Percentiles rank a stretch among this genome's conserved stretches.
Evolutionary conservation across 2,888 invertebrate species (phyloP).

Genomic region (Tanaodytes sp.): DNA sequence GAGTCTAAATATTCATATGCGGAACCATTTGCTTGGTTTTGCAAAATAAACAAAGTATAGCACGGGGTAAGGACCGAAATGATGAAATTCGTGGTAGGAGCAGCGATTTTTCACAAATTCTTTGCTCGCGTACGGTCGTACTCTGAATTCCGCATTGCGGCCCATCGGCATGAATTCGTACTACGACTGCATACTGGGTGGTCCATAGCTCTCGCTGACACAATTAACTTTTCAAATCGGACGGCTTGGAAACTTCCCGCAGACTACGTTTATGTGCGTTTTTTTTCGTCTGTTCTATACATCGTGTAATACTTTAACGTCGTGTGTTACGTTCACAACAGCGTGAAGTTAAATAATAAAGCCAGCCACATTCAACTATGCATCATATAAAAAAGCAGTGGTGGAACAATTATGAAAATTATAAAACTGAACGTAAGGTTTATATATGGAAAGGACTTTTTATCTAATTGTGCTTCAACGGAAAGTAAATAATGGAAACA

Average conservation of each 20-base stretch:
- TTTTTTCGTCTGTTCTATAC: slow-evolving; percentile 3
- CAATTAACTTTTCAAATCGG: slow-evolving; percentile 54
- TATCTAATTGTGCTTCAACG: too few species aligned
- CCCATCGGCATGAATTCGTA: slow-evolving; percentile 56
- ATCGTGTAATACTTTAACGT: slow-evolving; percentile 10
- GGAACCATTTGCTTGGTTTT: too few species aligned
- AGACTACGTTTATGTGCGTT: slow-evolving; percentile 29
- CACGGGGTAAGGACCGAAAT: too few species aligned
- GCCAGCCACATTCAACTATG: slow-evolving; percentile 2
- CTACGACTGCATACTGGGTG: slow-evolving; percentile 50
- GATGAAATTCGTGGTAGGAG: too few species aligned
- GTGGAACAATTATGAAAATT: too few species aligned
- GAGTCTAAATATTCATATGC: too few species aligned
- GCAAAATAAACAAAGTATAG: too few species aligned
- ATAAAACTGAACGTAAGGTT: too few species aligned
- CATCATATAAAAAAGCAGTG: too few species aligned
- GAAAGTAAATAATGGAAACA: too few species aligned
- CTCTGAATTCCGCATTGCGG: slow-evolving; percentile 55
- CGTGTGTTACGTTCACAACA: slow-evolving; percentile 7
- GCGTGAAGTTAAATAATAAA: slow-evolving; percentile 12
- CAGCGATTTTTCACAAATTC: slow-evolving; percentile 40
- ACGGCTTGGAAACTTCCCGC: slow-evolving; percentile 38
- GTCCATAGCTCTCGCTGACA: slow-evolving; percentile 38
- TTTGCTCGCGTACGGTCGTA: slow-evolving; percentile 47
- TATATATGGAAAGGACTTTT: too few species aligned